Percentiles rank a stretch among this genome's conserved stretches.
These are phyloP conservation scores for Tetropium fuscum DNA, from an alignment of 2,888 invertebrate species.

Conservation along the genomic window DNA sequence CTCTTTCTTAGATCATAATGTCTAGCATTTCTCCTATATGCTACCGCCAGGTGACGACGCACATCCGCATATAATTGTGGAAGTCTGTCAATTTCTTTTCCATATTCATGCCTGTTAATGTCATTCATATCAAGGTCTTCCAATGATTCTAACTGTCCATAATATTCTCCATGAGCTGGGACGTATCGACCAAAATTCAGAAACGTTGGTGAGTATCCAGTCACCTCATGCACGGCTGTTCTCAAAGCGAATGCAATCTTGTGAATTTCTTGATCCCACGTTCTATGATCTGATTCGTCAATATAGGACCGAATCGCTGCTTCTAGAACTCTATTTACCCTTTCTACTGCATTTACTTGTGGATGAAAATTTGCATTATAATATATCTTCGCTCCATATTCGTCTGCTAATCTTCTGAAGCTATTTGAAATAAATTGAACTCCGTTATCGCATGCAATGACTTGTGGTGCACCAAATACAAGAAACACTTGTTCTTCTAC, in stretches of 20 bases:
- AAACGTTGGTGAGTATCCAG: slow-evolving; percentile 32
- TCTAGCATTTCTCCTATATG: slow-evolving; percentile 1
- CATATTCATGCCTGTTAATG: slow-evolving; percentile 4
- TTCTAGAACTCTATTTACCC: slow-evolving; percentile 32
- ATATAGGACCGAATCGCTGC: slow-evolving; percentile 37
- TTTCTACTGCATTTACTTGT: slow-evolving; percentile 36
- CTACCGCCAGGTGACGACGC: neutral
- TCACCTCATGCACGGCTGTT: slow-evolving; percentile 33
- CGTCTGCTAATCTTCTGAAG: slow-evolving; percentile 4
- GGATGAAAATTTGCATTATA: slow-evolving; percentile 30
- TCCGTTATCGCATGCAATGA: slow-evolving; percentile 17
- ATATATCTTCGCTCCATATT: slow-evolving; percentile 3
- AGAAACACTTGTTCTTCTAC: slow-evolving; percentile 7
- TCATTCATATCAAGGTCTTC: slow-evolving; percentile 4
- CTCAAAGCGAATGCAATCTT: slow-evolving; percentile 34
- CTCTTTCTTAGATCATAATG: slow-evolving; percentile 21
- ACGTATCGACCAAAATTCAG: slow-evolving; percentile 37
- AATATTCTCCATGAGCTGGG: slow-evolving; percentile 29
- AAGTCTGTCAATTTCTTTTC: slow-evolving; percentile 9
- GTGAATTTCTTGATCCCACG: slow-evolving; percentile 27
- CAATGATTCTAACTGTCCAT: slow-evolving; percentile 14
- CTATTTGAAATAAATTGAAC: slow-evolving; percentile 22
- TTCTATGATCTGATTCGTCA: slow-evolving; percentile 27
- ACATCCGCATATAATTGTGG: slow-evolving; percentile 14
- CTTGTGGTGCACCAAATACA: slow-evolving; percentile 6